phyloP scores from a whole-genome alignment of 2,113 vertebrate genomes.

The Brachypodius melanocephalos region DNA sequence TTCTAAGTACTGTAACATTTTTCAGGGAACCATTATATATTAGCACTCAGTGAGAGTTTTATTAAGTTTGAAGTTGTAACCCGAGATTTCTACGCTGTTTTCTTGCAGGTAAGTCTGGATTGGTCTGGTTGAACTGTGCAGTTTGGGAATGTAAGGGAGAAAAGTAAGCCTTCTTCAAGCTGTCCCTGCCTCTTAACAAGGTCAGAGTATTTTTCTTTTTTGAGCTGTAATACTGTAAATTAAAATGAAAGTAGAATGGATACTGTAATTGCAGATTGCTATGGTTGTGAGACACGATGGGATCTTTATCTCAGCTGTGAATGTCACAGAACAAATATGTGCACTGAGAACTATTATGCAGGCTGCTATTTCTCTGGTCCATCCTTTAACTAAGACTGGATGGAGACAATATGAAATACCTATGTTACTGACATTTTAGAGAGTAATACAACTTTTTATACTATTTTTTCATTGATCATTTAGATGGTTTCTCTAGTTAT shows the following conservation, averaged over 20 bases:
- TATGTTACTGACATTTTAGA: background rate
- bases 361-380: background rate
- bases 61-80: background rate
- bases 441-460: background rate
- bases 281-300: background rate
- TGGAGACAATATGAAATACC: background rate
- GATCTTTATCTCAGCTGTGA: background rate
- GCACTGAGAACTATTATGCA: background rate
- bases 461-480: background rate
- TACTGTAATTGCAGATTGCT: background rate
- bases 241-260: background rate
- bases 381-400: background rate
- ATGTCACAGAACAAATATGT: background rate
- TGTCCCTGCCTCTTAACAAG: constrained; percentile 49
- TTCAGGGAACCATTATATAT: background rate
- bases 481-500: background rate
- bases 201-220: constrained; percentile 7
- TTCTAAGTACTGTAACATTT: background rate
- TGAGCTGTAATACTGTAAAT: background rate
- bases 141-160: constrained; percentile 27
- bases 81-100: constrained; percentile 42
- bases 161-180: constrained; percentile 69
- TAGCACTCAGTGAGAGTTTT: background rate
- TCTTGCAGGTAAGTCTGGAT: constrained; percentile 75
- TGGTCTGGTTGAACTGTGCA: constrained; percentile 37